Percentiles rank a stretch among this genome's conserved stretches.
Conservation (phyloP, 2,888 invertebrate species). For the Drosophila kokeensis region DNA sequence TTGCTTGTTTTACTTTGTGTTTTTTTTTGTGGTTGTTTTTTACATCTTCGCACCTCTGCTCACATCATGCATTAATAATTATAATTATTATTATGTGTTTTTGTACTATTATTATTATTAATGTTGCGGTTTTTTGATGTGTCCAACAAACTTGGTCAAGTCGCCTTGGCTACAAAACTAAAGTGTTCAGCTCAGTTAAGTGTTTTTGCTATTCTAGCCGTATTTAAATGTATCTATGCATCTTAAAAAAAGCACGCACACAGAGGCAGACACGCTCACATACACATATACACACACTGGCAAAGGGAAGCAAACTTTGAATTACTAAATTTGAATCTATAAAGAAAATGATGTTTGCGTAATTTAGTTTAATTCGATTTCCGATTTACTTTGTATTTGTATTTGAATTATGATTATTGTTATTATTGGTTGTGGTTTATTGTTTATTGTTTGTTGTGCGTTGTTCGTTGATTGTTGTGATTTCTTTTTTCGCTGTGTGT, state of each 20-base stretch:
- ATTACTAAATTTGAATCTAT: neutral
- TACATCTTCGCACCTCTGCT: constrained; percentile 38
- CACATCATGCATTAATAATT: constrained; percentile 26
- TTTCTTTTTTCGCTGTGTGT: neutral
- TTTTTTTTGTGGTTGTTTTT: constrained; percentile 2
- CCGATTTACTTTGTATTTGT: neutral
- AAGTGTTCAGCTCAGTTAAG: constrained; percentile 16
- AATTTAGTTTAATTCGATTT: constrained; percentile 11
- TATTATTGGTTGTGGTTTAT: neutral
- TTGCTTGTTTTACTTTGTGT: neutral
- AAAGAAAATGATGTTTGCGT: constrained; percentile 6
- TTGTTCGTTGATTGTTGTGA: constrained; percentile 4
- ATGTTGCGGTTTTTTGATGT: constrained; percentile 18
- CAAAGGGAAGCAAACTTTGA: neutral
- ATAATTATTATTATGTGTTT: constrained; percentile 29
- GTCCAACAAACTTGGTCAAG: constrained; percentile 7
- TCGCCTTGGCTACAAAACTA: neutral
- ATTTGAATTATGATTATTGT: constrained; percentile 12
- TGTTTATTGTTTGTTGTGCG: neutral
- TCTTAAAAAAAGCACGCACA: constrained; percentile 9
- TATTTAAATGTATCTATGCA: neutral
- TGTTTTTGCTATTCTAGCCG: constrained; percentile 12
- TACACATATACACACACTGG: neutral
- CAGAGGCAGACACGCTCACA: neutral
- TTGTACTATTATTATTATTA: constrained; percentile 16